These are phyloP conservation scores for Callocephalon fimbriatum DNA, from an alignment of 2,113 vertebrate species.

Conservation along the genomic window DNA sequence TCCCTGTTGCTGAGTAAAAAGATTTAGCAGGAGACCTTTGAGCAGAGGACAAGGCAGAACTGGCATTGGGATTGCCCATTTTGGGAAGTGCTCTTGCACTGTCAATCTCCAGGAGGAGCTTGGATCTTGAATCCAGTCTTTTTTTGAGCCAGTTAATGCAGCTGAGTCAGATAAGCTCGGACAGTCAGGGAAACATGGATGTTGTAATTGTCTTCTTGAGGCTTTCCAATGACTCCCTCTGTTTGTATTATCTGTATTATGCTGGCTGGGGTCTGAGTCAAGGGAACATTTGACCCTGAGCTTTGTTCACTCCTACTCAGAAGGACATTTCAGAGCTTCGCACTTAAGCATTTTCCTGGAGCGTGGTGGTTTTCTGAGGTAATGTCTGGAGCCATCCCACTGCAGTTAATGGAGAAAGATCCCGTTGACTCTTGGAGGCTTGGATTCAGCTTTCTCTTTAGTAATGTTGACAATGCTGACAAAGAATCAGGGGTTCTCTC, in stretches of 20 bases:
- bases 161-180: neutral
- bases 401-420: neutral
- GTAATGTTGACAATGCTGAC: neutral
- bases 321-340: neutral
- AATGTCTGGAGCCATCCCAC: neutral
- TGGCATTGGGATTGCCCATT: neutral
- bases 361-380: neutral
- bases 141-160: neutral
- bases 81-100: neutral
- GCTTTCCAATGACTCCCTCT: neutral
- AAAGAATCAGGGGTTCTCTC: neutral
- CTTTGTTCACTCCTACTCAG: neutral
- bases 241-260: neutral
- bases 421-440: neutral
- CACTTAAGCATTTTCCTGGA: neutral
- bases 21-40: neutral
- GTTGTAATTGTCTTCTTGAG: neutral
- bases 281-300: neutral
- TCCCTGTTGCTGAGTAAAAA: neutral
- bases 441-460: neutral
- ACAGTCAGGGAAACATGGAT: neutral
- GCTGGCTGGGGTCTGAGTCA: neutral
- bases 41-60: neutral
- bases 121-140: neutral
- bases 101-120: neutral